Evolutionary conservation across 2,113 vertebrate genomes (phyloP).

Genomic region (Nothocercus nigrocapillus): DNA sequence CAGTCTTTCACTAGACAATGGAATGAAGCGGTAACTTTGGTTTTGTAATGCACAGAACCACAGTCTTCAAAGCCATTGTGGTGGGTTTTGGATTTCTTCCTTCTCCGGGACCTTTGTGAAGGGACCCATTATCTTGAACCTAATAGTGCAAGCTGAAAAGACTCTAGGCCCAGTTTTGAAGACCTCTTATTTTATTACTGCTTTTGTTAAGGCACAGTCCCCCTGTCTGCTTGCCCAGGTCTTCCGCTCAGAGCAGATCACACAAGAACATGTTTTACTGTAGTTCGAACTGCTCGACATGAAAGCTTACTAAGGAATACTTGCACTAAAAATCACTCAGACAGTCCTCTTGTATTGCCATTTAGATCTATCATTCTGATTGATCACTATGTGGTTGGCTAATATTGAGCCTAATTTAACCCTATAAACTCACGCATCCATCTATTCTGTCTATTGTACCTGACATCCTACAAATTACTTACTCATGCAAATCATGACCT

Average conservation of each 20-base stretch:
- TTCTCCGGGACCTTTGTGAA: background rate
- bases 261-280: conserved; percentile 17
- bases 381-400: conserved; percentile 96
- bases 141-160: background rate
- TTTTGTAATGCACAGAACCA: background rate
- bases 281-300: conserved; percentile 30
- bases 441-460: conserved; percentile 91
- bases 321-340: conserved; percentile 69
- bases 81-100: background rate
- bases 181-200: background rate
- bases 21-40: background rate
- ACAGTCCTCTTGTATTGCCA: conserved; percentile 91
- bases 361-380: conserved; percentile 99
- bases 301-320: conserved; percentile 79
- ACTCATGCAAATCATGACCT: conserved; percentile 97
- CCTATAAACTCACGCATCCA: conserved; percentile 91
- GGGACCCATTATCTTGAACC: background rate
- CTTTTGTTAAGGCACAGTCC: background rate
- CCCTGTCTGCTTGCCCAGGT: background rate
- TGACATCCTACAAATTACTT: conserved; percentile 99
- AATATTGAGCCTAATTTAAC: conserved; percentile 99
- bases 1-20: background rate
- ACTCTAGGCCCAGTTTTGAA: conserved; percentile 9
- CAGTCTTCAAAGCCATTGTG: background rate
- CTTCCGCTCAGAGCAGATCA: background rate